Evolutionary conservation across 2,888 invertebrate species (phyloP).

Genomic region (Hypomecis atomaria): DNA sequence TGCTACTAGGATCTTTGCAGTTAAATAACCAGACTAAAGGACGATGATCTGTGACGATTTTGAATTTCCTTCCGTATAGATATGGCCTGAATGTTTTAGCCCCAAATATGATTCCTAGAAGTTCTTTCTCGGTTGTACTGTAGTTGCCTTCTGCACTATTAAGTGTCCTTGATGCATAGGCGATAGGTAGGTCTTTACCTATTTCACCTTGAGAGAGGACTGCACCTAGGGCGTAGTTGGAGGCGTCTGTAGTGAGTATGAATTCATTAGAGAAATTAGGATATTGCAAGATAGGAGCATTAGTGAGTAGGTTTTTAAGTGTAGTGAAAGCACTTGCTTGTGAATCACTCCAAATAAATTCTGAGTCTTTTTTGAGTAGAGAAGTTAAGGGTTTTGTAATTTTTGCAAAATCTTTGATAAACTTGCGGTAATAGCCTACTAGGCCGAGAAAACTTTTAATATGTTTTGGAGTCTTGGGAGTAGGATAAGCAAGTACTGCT

Average conservation of each 20-base stretch:
- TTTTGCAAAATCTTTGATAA: constrained; percentile 1
- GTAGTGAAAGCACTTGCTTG: too few species aligned
- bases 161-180: constrained; percentile 31
- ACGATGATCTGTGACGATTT: constrained; percentile 29
- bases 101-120: constrained; percentile 29
- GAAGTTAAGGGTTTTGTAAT: constrained; percentile 13
- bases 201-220: not conserved
- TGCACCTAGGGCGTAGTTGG: too few species aligned
- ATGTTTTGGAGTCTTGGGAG: constrained; percentile 2
- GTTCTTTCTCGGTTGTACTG: constrained; percentile 31
- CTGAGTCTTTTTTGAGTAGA: constrained; percentile 18
- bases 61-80: constrained; percentile 29
- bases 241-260: too few species aligned
- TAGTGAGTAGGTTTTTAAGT: too few species aligned
- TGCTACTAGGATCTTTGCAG: constrained; percentile 25
- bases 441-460: not conserved
- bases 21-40: constrained; percentile 35
- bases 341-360: constrained; percentile 3
- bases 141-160: constrained; percentile 33
- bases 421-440: not conserved
- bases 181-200: constrained; percentile 31
- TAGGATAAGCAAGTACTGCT: constrained; percentile 10
- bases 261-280: too few species aligned
- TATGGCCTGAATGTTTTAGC: constrained; percentile 30
- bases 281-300: too few species aligned